Percentiles rank a stretch among this genome's conserved stretches.
These are phyloP conservation scores for Campopleginae sp. DNA, from an alignment of 2,888 invertebrate genomes.

Conservation along the genomic window DNA sequence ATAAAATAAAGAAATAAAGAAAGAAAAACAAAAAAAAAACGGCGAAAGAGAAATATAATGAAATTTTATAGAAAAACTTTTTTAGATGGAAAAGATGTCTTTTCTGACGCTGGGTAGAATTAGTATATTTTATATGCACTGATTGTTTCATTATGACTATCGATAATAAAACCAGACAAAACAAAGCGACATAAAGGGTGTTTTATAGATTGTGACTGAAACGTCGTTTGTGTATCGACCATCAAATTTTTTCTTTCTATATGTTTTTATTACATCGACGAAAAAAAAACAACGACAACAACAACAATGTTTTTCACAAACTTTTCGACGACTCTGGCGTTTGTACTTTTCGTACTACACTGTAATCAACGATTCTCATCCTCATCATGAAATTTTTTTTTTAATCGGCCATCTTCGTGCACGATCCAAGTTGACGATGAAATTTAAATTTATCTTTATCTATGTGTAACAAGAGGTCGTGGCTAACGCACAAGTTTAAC, in stretches of 20 bases:
- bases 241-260: slow-evolving; percentile 25
- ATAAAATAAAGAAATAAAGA: slow-evolving; percentile 66
- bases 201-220: slow-evolving; percentile 82
- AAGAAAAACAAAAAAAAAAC: slow-evolving; percentile 68
- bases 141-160: slow-evolving; percentile 84
- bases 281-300: not conserved
- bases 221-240: slow-evolving; percentile 30
- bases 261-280: not conserved
- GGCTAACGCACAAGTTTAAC: slow-evolving; percentile 48
- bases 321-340: slow-evolving; percentile 57
- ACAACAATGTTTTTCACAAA: slow-evolving; percentile 19
- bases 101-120: slow-evolving; percentile 84
- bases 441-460: slow-evolving; percentile 20
- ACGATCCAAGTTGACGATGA: slow-evolving; percentile 30
- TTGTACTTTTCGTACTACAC: slow-evolving; percentile 56
- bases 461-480: slow-evolving; percentile 28
- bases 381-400: slow-evolving; percentile 34
- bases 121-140: slow-evolving; percentile 85
- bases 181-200: slow-evolving; percentile 79
- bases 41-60: slow-evolving; percentile 72
- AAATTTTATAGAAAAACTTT: slow-evolving; percentile 83
- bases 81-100: slow-evolving; percentile 79
- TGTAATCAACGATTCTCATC: slow-evolving; percentile 56
- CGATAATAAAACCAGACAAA: slow-evolving; percentile 74
- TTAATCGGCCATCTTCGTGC: slow-evolving; percentile 48